phyloP scores from a whole-genome alignment of 2,113 vertebrate genomes.

The Entosphenus tridentatus region DNA sequence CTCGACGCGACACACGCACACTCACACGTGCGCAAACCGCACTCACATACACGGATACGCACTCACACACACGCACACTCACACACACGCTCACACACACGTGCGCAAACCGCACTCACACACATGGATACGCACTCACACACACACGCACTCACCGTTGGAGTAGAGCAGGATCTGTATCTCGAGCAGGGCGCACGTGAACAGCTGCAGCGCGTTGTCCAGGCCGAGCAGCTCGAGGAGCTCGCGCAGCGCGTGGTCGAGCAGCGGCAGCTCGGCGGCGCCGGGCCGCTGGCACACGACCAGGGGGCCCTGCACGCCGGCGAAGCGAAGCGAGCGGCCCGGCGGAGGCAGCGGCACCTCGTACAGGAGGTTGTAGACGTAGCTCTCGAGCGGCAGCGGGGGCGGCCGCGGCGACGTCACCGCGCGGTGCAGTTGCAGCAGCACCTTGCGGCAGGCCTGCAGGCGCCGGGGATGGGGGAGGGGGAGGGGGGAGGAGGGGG shows the following conservation, averaged over 20 bases:
- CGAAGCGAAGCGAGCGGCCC: slow-evolving; percentile 67
- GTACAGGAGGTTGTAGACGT: slow-evolving; percentile 81
- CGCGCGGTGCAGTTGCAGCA: slow-evolving; percentile 58
- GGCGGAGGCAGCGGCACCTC: slow-evolving; percentile 79
- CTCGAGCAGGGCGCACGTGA: slow-evolving; percentile 81
- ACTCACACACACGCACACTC: too few species aligned
- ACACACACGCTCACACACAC: too few species aligned
- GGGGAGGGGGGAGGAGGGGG: neutral
- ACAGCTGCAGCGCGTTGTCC: slow-evolving; percentile 77
- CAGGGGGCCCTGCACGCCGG: slow-evolving; percentile 57
- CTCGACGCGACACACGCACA: too few species aligned
- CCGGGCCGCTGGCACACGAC: slow-evolving; percentile 77
- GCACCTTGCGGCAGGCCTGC: slow-evolving; percentile 66
- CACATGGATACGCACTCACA: neutral
- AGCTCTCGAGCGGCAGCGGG: slow-evolving; percentile 76
- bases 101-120: too few species aligned
- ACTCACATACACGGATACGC: too few species aligned
- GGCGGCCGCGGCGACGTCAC: slow-evolving; percentile 55
- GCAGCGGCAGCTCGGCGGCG: slow-evolving; percentile 51
- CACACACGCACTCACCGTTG: slow-evolving; percentile 31
- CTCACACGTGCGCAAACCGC: too few species aligned
- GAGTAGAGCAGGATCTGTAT: slow-evolving; percentile 92
- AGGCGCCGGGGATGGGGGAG: slow-evolving; percentile 13
- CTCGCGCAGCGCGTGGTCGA: slow-evolving; percentile 60
- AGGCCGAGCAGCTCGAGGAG: slow-evolving; percentile 57